Evolutionary conservation across 2,113 vertebrate species (phyloP).

Genomic region (Rhea americana): DNA sequence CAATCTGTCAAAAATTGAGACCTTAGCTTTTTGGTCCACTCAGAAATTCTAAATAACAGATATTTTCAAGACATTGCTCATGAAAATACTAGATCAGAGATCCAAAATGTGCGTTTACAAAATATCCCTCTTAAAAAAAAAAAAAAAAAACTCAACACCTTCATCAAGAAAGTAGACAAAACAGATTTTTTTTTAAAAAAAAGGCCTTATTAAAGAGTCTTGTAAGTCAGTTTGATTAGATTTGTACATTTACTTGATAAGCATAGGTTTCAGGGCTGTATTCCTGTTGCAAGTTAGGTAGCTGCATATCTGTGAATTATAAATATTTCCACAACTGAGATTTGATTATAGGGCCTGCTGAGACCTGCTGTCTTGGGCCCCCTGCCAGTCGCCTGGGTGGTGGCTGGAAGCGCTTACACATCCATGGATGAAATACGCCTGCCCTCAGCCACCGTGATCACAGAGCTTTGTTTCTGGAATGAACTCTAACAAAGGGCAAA

Average conservation of each 20-base stretch:
- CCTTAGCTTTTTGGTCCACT: background rate
- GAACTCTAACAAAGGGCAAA: slow-evolving; percentile 53
- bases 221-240: background rate
- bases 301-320: background rate
- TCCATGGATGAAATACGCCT: rapidly evolving
- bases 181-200: background rate
- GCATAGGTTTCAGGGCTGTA: background rate
- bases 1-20: background rate
- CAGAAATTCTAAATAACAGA: background rate
- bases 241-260: background rate
- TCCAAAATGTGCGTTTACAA: background rate
- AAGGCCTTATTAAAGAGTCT: background rate
- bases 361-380: background rate
- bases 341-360: background rate
- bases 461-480: background rate
- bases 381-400: background rate
- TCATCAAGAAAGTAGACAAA: background rate
- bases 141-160: no score
- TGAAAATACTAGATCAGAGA: background rate
- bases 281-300: background rate
- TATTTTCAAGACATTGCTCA: background rate
- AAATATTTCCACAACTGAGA: background rate
- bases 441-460: rapidly evolving
- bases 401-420: rapidly evolving
- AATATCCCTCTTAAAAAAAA: no score